phyloP scores from a whole-genome alignment of 2,113 vertebrate genomes.

The Physeter macrocephalus region DNA sequence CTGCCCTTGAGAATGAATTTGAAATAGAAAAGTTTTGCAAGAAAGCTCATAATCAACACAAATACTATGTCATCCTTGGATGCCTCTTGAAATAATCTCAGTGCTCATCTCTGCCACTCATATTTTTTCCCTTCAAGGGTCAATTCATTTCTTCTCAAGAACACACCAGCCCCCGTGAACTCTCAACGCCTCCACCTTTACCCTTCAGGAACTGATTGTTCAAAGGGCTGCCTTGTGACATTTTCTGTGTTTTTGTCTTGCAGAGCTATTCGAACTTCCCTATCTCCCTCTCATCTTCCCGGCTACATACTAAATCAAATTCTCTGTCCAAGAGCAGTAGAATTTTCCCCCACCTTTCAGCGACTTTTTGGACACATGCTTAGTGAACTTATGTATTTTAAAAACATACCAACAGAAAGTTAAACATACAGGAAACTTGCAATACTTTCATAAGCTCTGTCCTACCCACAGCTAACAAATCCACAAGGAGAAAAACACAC shows the following conservation, averaged over 20 bases:
- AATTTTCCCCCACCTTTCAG: neutral
- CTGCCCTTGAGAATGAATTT: conserved; percentile 5
- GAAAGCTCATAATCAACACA: conserved; percentile 18
- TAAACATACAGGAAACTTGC: neutral
- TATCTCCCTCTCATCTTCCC: neutral
- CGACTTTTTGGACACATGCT: neutral
- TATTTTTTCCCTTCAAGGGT: neutral
- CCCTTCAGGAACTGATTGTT: neutral
- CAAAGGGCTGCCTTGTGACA: neutral
- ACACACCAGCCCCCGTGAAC: neutral
- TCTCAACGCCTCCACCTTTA: neutral
- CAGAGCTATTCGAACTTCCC: neutral
- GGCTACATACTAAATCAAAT: neutral
- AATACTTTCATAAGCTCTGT: neutral
- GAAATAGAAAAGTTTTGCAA: neutral
- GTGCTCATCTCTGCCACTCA: neutral
- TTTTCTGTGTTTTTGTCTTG: neutral
- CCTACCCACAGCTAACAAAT: neutral
- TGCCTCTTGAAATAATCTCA: neutral
- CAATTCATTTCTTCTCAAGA: neutral
- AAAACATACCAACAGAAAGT: neutral
- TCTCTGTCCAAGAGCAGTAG: neutral
- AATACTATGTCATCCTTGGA: neutral
- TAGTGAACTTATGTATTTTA: neutral
- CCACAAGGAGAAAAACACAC: conserved; percentile 12